Base-by-base conservation (phyloP, 2,113 vertebrate species). In the Psophia crepitans region DNA sequence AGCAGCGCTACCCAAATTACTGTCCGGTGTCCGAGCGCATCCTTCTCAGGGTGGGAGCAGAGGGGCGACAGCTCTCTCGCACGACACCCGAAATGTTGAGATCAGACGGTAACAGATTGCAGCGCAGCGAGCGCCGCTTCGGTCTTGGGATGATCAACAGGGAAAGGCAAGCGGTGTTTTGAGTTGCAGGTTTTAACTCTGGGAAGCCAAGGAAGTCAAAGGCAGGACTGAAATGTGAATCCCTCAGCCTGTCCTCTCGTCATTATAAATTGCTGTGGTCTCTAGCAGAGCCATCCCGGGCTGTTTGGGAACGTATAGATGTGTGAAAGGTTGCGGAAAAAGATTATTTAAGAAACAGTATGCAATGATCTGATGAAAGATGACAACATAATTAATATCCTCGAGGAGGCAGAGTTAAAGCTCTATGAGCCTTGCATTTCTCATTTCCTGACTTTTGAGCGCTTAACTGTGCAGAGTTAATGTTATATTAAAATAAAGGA, bases 331-430 rank as follows among this genome's bases (percentile, higher is more conserved):
- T 91, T 95, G 70, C 3, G 1, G 89, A 87, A 91, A 93, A 87
- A 87, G 57, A 94, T 89, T 94, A 93, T 95, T 96, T 94, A 91
- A 95, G 96, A 95, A 96, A 94, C 74, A 91, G 84, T 93, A 97
- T 76, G 93, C 84, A 87, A 27, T 90, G 96, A 97, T 96, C 93
- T 97, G 96, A 97, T 96, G 90, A 95, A 91, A 95, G 82, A 77
- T 96, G 96, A 97, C 96, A 97, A 87, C 93, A 90, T 97, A 97
- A 97, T 97, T 96, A 95, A 96, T 97, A 94, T 95, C 96, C 96
- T 97, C 44, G 7, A 97, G 94, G 93, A 96, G 94, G 87, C 96
- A 96, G 89, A 95, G 94, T 95, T 95, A 90, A 95, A 96, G 91
- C 90, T 96, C 94, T 80, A 61, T 93, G 96, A 96, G 96, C 96